Base-by-base conservation (phyloP, 2,888 invertebrate genomes). In the Neoscelio sp. region DNA sequence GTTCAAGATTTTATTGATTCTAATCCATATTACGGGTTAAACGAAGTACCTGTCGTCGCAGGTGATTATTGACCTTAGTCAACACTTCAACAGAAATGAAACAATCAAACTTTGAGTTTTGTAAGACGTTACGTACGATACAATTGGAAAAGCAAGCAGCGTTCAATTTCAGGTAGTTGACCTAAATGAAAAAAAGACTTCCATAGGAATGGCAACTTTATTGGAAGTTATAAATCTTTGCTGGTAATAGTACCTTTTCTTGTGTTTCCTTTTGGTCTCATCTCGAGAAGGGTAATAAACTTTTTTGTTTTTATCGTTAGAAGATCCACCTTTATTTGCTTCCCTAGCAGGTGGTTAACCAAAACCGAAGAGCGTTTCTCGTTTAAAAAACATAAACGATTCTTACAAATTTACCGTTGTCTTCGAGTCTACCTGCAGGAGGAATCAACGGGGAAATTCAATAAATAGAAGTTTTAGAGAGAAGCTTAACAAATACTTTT, bases 311-410 rank as follows among this genome's bases (percentile, higher is more conserved):
- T 28, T 40, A 10, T 35, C 28, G 42, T 28, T 42, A 56, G 42
- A 42, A 38, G 10, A 23, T 17, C 12, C 15, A 7, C 42, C n/a
- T 17, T 28, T 23, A 26, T 38, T 40, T 56, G 56, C 35, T 44
- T 8, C 18, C 60, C 35, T 62, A 48, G 64, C 48, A 64, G 64
- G 48, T 48, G 64, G 64, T 64, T 64, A 48, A 64, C 48, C 64
- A 8, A 62, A 64, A 48, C 38, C 44, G 12, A 62, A 62, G 35
- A 18, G n/a, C 42, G 12, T 10, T 18, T 44, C 46, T 64, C 35
- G 62, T 30, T 13, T 33, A 18, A 10, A 20, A 20, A 42, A 44
- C 18, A 44, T 40, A 40, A 26, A 56, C 23, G 54, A 38, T 38
- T 23, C 38, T 38, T 38, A 52, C n/a, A 54, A 54, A 26, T 7